A percentile compares a stretch with the other conserved stretches of the same genome.
These are phyloP conservation scores for Lamellibrachia satsuma DNA, from an alignment of 2,888 invertebrate species.

Conservation along the genomic window DNA sequence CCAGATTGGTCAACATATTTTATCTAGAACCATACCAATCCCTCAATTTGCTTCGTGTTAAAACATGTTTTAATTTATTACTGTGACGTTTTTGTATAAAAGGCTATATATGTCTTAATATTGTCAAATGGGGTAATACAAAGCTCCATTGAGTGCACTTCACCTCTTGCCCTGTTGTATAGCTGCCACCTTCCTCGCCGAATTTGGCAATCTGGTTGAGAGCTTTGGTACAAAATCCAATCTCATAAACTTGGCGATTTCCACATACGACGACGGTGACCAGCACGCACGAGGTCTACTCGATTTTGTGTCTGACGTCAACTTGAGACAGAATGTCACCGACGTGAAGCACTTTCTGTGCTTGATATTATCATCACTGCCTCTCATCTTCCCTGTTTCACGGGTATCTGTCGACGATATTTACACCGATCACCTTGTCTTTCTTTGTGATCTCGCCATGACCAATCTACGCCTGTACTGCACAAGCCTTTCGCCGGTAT, in stretches of 20 bases:
- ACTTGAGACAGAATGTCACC: neutral
- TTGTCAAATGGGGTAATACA: too few relatives aligned
- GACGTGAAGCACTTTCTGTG: neutral
- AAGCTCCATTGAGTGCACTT: too few relatives aligned
- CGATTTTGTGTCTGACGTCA: neutral
- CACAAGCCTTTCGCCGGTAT: too few relatives aligned
- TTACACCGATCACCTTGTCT: neutral
- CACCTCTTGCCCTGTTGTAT: too few relatives aligned
- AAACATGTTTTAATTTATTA: too few relatives aligned
- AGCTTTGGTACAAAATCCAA: neutral
- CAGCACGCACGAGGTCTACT: neutral
- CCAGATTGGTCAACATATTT: too few relatives aligned
- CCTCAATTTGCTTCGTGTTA: too few relatives aligned
- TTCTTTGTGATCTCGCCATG: neutral
- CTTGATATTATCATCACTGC: neutral
- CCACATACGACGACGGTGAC: neutral
- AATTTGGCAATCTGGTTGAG: neutral
- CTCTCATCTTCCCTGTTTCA: neutral
- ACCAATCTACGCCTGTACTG: neutral
- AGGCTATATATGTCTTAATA: too few relatives aligned
- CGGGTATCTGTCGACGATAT: neutral
- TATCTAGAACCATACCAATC: too few relatives aligned
- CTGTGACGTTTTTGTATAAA: too few relatives aligned
- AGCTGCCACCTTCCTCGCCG: neutral
- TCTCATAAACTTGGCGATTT: neutral